These are phyloP conservation scores for Oncorhynchus kisutch DNA, from an alignment of 2,113 vertebrate genomes.

Conservation along the genomic window DNA sequence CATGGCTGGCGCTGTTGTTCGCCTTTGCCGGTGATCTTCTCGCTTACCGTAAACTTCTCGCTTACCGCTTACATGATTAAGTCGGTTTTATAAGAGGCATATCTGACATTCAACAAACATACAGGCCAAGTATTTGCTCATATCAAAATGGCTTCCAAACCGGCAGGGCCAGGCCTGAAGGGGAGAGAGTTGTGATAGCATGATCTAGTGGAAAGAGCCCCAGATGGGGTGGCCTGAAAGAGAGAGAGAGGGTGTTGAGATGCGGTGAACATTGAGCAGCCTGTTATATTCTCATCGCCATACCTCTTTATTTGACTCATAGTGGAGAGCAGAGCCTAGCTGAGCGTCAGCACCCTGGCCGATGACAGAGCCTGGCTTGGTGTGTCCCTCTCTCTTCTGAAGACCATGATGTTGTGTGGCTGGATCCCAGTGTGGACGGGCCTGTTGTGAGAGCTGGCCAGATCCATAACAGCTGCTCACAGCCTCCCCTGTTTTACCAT, in stretches of 20 bases:
- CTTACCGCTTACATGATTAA: too few relatives aligned
- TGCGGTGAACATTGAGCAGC: neutral
- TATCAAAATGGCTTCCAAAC: conserved; percentile 43
- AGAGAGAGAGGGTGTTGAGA: neutral
- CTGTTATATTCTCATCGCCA: conserved; percentile 9
- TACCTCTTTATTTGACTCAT: too few relatives aligned
- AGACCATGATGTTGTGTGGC: conserved; percentile 28
- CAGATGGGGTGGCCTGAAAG: conserved; percentile 8
- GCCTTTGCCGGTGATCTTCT: conserved; percentile 14
- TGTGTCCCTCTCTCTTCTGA: too few relatives aligned
- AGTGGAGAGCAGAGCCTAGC: too few relatives aligned
- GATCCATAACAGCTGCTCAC: conserved; percentile 58
- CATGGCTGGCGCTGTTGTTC: conserved; percentile 10
- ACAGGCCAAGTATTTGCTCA: conserved; percentile 43
- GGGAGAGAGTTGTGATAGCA: conserved; percentile 36
- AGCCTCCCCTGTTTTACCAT: conserved; percentile 9
- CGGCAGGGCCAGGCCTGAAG: conserved; percentile 47
- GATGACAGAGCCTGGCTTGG: too few relatives aligned
- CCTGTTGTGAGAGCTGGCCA: conserved; percentile 28
- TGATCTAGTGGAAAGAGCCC: conserved; percentile 47
- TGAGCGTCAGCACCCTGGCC: too few relatives aligned
- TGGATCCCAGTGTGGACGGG: conserved; percentile 41
- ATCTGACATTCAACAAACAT: conserved; percentile 26
- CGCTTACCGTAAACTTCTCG: conserved; percentile 21
- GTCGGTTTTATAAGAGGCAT: neutral